Conservation (phyloP, 2,113 vertebrate species). For the Saccopteryx leptura region DNA sequence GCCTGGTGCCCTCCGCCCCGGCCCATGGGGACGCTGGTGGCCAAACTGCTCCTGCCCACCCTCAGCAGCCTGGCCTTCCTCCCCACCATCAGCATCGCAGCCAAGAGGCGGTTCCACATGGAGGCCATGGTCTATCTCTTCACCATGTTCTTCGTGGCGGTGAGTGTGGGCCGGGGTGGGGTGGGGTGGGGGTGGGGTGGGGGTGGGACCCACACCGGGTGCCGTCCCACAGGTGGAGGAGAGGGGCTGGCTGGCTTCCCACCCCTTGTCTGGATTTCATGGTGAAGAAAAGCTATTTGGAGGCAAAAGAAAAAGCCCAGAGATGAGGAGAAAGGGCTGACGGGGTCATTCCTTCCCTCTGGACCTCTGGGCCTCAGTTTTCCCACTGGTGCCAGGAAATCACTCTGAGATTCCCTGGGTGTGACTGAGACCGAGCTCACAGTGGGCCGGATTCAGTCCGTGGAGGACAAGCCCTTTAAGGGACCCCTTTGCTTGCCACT, state of each 20-base stretch:
- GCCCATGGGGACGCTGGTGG: slow-evolving; percentile 94
- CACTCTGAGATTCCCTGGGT: neutral
- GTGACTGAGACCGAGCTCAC: neutral
- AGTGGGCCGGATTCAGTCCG: accelerated
- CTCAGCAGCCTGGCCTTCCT: slow-evolving; percentile 96
- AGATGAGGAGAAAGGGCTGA: neutral
- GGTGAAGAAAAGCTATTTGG: neutral
- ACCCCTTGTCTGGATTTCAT: accelerated
- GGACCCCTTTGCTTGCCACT: neutral
- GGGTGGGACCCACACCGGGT: accelerated
- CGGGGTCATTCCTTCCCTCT: neutral
- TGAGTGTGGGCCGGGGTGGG: slow-evolving; percentile 85
- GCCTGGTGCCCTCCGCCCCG: neutral
- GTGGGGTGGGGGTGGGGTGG: too few species aligned
- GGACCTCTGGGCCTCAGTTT: slow-evolving; percentile 5
- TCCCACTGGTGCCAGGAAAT: neutral
- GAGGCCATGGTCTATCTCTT: slow-evolving; percentile 99
- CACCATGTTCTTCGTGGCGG: slow-evolving; percentile 97
- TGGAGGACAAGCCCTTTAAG: neutral
- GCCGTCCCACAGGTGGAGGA: accelerated
- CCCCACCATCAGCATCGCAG: slow-evolving; percentile 94
- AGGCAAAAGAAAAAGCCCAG: neutral
- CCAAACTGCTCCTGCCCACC: slow-evolving; percentile 96
- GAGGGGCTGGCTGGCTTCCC: accelerated
- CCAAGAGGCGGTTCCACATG: slow-evolving; percentile 97